Evolutionary conservation across 2,888 invertebrate species (phyloP).

Genomic region (Tillus elongatus): DNA sequence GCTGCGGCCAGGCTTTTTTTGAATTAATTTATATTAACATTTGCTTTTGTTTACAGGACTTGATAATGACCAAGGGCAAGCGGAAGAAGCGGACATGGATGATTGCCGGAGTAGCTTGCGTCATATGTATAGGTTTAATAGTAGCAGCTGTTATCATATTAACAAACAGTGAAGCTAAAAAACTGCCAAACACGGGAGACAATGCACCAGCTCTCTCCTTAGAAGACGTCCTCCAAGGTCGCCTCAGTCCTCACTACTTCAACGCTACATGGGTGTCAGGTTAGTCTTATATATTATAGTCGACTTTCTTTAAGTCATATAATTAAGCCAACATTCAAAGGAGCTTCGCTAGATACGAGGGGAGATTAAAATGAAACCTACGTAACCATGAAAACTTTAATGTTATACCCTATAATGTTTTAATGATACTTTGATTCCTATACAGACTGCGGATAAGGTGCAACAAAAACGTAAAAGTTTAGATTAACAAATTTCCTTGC

Average conservation of each 20-base stretch:
- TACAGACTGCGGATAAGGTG: too few species aligned
- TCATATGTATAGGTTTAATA: slow-evolving; percentile 52
- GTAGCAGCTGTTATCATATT: slow-evolving; percentile 44
- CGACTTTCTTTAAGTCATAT: too few species aligned
- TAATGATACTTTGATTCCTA: too few species aligned
- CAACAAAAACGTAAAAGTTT: too few species aligned
- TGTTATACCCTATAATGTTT: too few species aligned
- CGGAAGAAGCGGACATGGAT: slow-evolving; percentile 46
- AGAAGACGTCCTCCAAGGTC: slow-evolving; percentile 63
- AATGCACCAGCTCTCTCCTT: slow-evolving; percentile 46
- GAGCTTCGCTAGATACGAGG: too few species aligned
- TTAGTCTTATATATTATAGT: slow-evolving; percentile 35
- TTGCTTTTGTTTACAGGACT: slow-evolving; percentile 44
- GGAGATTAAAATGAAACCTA: too few species aligned
- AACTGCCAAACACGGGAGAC: slow-evolving; percentile 13
- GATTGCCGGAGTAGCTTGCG: slow-evolving; percentile 47
- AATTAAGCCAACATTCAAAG: too few species aligned
- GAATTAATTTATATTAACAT: too few species aligned
- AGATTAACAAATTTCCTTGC: too few species aligned
- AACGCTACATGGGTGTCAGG: slow-evolving; percentile 78
- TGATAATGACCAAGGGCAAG: slow-evolving; percentile 50
- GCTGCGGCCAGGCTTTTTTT: too few species aligned
- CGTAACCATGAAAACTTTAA: too few species aligned
- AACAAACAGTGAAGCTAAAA: slow-evolving; percentile 19
- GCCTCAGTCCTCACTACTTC: slow-evolving; percentile 56